Evolutionary conservation across 2,797 vertebrate genomes (phyloP), one percentile per base, ranked within the genome.

Genomic region (Sitta carolinensis): DNA sequence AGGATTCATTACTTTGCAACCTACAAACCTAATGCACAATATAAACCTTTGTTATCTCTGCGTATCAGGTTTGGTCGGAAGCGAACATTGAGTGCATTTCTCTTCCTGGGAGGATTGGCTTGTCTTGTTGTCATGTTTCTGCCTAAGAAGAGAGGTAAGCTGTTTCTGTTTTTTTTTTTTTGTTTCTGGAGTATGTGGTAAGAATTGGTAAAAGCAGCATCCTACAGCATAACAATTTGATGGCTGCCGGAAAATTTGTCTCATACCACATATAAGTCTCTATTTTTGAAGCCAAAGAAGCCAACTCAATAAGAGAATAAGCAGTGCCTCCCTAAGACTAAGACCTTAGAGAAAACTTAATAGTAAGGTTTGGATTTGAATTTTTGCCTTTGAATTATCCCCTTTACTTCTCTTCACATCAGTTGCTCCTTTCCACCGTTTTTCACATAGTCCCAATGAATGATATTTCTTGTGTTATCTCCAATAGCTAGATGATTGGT

Each of bases 81-180:
- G 66, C 88, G 98, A 73, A 98, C 98, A 0, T 2, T 98, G 79
- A 97, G 98, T 27, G 87, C 96, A 0, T 98, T 98, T 96, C 96
- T 98, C 52, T 96, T 95, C 82, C 90, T 98, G 17, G 98, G 98
- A 94, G 98, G 98, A 58, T 38, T 98, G 93, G 97, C 98, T 77
- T 98, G 97, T 92, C 97, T 98, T 66, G 88, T 98, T 89, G 96
- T 98, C 29, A 97, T 98, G 97, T 98, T 98, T 91, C 96, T 98
- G 90, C 98, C 98, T 51, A 97, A 98, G 67, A 98, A 97, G 86
- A 98, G 97, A 98, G 98, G 98, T 98, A 93, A 94, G 88, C 54
- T 36, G 36, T 8, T 36, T 36, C 10, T 36, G 36, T 36, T 36
- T 36, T 36, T 36, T 42, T 52, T 75, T 72, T 86, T 76, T 70